These are phyloP conservation scores for Apodemia duryi DNA, from an alignment of 2,888 invertebrate species.

Conservation along the genomic window DNA sequence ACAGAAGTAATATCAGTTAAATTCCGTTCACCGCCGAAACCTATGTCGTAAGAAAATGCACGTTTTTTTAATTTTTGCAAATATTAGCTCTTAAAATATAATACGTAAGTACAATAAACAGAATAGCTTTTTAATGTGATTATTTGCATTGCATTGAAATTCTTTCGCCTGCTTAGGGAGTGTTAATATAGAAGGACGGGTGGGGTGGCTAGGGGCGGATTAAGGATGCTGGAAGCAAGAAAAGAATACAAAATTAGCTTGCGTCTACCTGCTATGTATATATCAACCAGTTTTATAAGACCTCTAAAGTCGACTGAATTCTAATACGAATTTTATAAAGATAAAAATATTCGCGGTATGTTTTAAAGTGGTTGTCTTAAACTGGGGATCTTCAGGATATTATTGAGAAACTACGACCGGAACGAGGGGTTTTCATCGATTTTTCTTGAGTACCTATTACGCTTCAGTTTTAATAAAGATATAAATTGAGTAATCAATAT, in stretches of 20 bases:
- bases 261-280: constrained; percentile 73
- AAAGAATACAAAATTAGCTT: constrained; percentile 79
- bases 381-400: constrained; percentile 68
- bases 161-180: constrained; percentile 72
- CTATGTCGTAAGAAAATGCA: no score
- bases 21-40: no score
- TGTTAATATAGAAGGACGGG: constrained; percentile 43
- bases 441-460: constrained; percentile 46
- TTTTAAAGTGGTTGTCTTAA: constrained; percentile 52
- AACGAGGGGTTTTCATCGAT: constrained; percentile 71
- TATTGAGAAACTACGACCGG: constrained; percentile 65
- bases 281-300: constrained; percentile 53
- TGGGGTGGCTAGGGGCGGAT: constrained; percentile 59
- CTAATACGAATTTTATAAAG: constrained; percentile 37
- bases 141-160: constrained; percentile 52
- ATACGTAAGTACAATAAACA: constrained; percentile 4
- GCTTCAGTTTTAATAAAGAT: constrained; percentile 66
- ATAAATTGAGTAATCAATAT: constrained; percentile 73
- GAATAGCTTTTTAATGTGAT: constrained; percentile 18
- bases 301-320: constrained; percentile 32
- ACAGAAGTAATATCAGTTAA: no score
- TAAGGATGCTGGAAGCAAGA: constrained; percentile 74
- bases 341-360: constrained; percentile 38
- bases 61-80: no score
- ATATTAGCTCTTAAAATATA: neutral